Conservation (phyloP, 1,140 invertebrate genomes). For the Caenorhabditis remanei region DNA sequence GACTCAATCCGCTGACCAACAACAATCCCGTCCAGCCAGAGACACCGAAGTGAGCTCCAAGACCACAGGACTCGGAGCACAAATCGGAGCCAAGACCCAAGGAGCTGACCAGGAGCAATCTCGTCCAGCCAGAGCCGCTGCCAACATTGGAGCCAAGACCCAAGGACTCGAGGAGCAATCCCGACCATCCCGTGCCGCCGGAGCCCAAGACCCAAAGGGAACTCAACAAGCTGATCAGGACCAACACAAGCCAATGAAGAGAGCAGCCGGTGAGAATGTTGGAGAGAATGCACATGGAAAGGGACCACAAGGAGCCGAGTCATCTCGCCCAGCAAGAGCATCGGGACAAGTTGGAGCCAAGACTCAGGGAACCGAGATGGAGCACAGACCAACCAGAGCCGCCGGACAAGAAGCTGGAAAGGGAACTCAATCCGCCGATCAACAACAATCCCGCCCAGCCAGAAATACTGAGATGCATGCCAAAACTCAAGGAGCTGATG, state of each 20-base stretch:
- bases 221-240: neutral
- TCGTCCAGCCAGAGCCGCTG: neutral
- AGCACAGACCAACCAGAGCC: neutral
- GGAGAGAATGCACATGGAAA: neutral
- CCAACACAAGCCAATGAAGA: neutral
- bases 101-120: neutral
- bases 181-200: neutral
- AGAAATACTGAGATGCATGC: neutral
- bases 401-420: neutral
- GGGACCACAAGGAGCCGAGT: neutral
- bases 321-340: neutral
- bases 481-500: neutral
- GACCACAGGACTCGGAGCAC: neutral
- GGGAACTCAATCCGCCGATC: neutral
- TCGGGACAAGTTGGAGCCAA: neutral
- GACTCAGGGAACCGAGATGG: too few relatives aligned
- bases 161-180: neutral
- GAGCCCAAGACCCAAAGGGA: neutral
- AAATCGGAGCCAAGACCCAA: neutral
- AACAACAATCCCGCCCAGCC: neutral
- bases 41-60: neutral
- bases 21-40: neutral
- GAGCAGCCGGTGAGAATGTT: neutral
- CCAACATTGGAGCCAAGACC: neutral
- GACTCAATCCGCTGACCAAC: neutral